These are phyloP conservation scores for Salticus scenicus DNA, from an alignment of 2,888 invertebrate genomes.

Conservation along the genomic window DNA sequence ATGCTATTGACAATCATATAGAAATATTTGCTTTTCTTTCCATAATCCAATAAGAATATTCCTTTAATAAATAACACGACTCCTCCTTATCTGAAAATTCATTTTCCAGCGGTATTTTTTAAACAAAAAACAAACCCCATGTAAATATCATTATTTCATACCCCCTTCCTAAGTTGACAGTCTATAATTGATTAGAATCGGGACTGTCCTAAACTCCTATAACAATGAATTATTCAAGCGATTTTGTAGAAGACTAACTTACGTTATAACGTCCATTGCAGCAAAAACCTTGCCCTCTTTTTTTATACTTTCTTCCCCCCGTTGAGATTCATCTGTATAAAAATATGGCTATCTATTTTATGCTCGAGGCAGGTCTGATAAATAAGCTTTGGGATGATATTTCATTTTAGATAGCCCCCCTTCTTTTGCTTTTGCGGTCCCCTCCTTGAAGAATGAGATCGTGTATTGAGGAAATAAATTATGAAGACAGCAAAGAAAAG, in stretches of 20 bases:
- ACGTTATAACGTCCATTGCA: conserved; percentile 27
- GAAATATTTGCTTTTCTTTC: background rate
- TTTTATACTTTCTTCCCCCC: background rate
- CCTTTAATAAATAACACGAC: conserved; percentile 11
- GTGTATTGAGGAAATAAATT: conserved; percentile 14
- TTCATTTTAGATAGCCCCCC: conserved; percentile 44
- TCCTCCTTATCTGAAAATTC: background rate
- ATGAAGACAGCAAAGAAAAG: conserved; percentile 6
- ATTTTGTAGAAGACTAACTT: conserved; percentile 42
- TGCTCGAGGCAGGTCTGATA: conserved; percentile 37
- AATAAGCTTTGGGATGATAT: conserved; percentile 56
- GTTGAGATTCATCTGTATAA: conserved; percentile 49
- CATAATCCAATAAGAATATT: conserved; percentile 14
- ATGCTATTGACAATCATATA: conserved; percentile 1
- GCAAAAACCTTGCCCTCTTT: conserved; percentile 23
- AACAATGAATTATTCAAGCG: conserved; percentile 60
- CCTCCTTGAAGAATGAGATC: conserved; percentile 10
- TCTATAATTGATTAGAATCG: conserved; percentile 52
- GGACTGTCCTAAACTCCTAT: conserved; percentile 48
- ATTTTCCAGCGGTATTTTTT: conserved; percentile 21
- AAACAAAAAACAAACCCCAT: conserved; percentile 31
- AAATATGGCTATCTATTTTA: conserved; percentile 60
- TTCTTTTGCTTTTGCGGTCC: background rate
- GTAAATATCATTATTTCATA: conserved; percentile 59
- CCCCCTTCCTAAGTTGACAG: conserved; percentile 46